Conservation (phyloP, 2,113 vertebrate species). For the Colistium nudipinnis region DNA sequence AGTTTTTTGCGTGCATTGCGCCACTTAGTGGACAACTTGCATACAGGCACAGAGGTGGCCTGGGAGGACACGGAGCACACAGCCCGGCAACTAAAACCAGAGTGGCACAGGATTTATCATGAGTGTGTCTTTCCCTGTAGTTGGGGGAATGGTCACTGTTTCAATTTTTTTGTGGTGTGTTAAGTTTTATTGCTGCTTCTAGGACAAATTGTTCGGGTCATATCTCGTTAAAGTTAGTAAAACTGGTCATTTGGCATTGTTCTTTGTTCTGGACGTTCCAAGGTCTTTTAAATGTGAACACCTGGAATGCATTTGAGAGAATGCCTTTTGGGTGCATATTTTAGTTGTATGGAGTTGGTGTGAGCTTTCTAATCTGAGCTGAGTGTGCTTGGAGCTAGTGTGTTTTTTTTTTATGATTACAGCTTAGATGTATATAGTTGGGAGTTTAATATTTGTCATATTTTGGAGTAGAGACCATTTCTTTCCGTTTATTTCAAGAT, state of each 20-base stretch:
- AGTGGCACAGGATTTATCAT: not conserved
- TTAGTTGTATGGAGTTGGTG: conserved; percentile 45
- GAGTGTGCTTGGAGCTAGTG: conserved; percentile 14
- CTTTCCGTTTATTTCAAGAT: not conserved
- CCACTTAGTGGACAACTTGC: conserved; percentile 63
- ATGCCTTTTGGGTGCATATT: conserved; percentile 31
- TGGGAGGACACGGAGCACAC: not conserved
- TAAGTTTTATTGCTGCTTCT: conserved; percentile 19
- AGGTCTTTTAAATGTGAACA: conserved; percentile 52
- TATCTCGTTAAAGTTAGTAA: not conserved
- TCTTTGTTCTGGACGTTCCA: conserved; percentile 10
- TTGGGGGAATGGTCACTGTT: conserved; percentile 23
- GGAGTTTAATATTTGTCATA: not conserved
- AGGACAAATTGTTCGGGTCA: conserved; percentile 7
- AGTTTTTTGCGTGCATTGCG: conserved; percentile 60
- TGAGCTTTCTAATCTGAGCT: conserved; percentile 8
- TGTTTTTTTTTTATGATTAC: not conserved
- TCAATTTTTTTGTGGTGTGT: conserved; percentile 20
- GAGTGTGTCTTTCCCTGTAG: not conserved
- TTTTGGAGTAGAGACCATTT: not conserved
- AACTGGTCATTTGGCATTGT: not conserved
- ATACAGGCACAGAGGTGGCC: conserved; percentile 3
- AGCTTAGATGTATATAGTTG: not conserved
- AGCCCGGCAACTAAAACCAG: not conserved
- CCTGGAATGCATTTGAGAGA: not conserved